Evolutionary conservation across 1,140 invertebrate species (phyloP).

Genomic region (Magallana angulata): DNA sequence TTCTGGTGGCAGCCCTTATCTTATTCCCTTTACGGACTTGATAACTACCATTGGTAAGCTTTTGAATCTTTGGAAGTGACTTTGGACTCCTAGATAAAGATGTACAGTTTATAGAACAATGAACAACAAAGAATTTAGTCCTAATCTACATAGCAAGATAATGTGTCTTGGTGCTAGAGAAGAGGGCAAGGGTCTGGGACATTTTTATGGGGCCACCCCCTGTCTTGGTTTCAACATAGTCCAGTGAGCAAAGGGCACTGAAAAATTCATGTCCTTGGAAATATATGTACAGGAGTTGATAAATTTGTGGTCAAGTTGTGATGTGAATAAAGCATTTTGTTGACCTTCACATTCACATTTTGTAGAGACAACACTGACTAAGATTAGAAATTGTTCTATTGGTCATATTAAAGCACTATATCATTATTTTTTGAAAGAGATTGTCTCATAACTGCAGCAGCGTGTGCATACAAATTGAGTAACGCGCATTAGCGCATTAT

Average conservation of each 20-base stretch:
- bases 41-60: constrained; percentile 29
- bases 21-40: neutral
- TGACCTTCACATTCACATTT: neutral
- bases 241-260: constrained; percentile 21
- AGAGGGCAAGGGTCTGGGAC: neutral
- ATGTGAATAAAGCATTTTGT: constrained; percentile 18
- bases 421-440: too few species aligned
- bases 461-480: too few species aligned
- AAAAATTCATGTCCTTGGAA: neutral
- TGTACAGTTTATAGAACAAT: constrained; percentile 36
- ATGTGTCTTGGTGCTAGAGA: constrained; percentile 1
- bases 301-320: neutral
- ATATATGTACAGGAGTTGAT: neutral
- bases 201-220: constrained; percentile 20
- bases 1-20: neutral
- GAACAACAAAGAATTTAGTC: constrained; percentile 1
- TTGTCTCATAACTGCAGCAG: too few species aligned
- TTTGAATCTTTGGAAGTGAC: constrained; percentile 29
- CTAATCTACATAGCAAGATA: neutral
- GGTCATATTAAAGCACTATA: too few species aligned
- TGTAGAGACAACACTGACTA: neutral
- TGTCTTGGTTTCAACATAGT: constrained; percentile 24
- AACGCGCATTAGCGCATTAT: too few species aligned
- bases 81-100: constrained; percentile 25
- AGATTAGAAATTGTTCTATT: neutral